These are phyloP conservation scores for Todiramphus saurophagus DNA, from an alignment of 2,113 vertebrate species.

Conservation along the genomic window DNA sequence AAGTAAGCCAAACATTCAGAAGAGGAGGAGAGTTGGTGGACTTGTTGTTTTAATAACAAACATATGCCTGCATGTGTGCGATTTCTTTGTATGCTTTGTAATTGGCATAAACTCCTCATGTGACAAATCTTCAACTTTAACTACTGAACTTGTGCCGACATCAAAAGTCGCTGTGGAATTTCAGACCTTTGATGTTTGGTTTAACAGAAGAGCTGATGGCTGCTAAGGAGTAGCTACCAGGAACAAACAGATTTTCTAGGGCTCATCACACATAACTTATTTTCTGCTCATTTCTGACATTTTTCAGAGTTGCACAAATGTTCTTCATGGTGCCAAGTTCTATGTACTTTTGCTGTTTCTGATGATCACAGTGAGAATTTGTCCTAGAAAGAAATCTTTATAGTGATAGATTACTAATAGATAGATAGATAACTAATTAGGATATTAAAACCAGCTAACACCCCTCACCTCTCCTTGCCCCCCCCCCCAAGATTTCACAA, in stretches of 20 bases:
- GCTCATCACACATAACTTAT: constrained; percentile 33
- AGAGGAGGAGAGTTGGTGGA: neutral
- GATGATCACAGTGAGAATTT: neutral
- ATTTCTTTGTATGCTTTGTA: constrained; percentile 39
- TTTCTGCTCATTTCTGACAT: constrained; percentile 33
- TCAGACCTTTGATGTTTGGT: constrained; percentile 62
- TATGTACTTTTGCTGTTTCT: neutral
- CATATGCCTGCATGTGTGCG: constrained; percentile 27
- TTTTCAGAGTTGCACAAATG: constrained; percentile 29
- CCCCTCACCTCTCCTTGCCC: too few relatives aligned
- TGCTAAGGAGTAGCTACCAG: constrained; percentile 48
- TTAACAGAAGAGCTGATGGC: constrained; percentile 44
- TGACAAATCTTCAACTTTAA: constrained; percentile 56
- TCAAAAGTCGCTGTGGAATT: constrained; percentile 63
- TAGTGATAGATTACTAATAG: neutral
- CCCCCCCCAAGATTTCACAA: neutral
- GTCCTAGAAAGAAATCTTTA: neutral
- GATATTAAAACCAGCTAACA: neutral
- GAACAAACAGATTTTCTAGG: constrained; percentile 62
- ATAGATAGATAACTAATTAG: too few relatives aligned
- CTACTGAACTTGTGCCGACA: constrained; percentile 32
- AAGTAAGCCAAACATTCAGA: constrained; percentile 1
- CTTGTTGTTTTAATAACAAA: constrained; percentile 42
- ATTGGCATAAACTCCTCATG: constrained; percentile 43
- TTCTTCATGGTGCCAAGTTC: neutral